A percentile compares a stretch with the other conserved stretches of the same genome.
These are phyloP conservation scores for Propithecus deckenii DNA, from an alignment of 2,797 vertebrate genomes.

Conservation along the genomic window DNA sequence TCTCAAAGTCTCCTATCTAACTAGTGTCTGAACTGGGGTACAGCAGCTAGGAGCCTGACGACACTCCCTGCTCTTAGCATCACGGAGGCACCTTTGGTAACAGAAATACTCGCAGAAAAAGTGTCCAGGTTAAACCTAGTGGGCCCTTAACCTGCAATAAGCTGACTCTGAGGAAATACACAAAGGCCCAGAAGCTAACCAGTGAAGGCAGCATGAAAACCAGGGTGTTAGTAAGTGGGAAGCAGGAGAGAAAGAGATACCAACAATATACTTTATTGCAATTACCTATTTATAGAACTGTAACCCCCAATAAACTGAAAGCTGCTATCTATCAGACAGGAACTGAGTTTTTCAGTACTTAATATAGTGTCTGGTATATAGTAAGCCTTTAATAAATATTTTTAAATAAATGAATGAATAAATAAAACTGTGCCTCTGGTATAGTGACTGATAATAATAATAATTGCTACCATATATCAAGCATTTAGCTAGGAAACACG, in stretches of 20 bases:
- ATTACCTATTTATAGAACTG: not conserved
- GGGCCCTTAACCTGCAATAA: not conserved
- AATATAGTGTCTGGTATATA: not conserved
- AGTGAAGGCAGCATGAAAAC: not conserved
- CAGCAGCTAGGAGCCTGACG: not conserved
- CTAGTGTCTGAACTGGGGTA: not conserved
- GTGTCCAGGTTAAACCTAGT: not conserved
- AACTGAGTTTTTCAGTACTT: not conserved
- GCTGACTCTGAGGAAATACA: not conserved
- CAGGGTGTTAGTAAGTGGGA: not conserved
- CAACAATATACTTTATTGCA: not conserved
- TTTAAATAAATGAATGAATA: not conserved
- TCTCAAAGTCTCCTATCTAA: not conserved
- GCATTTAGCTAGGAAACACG: not conserved
- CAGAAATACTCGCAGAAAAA: not conserved
- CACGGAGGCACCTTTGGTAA: not conserved
- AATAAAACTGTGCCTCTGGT: not conserved
- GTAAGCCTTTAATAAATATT: not conserved
- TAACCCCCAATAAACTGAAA: not conserved
- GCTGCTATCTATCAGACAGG: not conserved
- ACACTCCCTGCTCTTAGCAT: not conserved
- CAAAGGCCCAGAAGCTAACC: not conserved
- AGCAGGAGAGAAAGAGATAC: not conserved
- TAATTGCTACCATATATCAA: not conserved
- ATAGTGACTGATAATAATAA: not conserved